Evolutionary conservation across 2,797 vertebrate genomes (phyloP).

Genomic region (Arrhamphus sclerolepis): DNA sequence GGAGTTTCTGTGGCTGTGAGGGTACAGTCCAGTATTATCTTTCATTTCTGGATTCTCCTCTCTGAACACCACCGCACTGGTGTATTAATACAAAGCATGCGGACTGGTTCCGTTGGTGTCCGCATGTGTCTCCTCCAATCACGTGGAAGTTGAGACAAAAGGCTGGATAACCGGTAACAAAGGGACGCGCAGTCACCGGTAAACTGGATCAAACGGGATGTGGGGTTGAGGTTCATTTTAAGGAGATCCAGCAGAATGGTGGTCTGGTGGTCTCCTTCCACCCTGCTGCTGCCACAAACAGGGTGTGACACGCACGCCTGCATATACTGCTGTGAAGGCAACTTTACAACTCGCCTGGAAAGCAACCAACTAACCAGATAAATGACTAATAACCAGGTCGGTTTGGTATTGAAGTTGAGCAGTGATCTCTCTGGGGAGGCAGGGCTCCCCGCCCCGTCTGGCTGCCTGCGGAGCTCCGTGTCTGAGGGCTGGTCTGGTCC

Average conservation of each 20-base stretch:
- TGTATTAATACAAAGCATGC: too few relatives aligned
- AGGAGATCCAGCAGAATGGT: not conserved
- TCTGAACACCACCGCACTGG: too few relatives aligned
- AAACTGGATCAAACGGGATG: not conserved
- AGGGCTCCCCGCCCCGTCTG: constrained; percentile 1
- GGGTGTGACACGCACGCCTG: constrained; percentile 73
- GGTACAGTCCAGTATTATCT: too few relatives aligned
- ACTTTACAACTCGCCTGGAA: constrained; percentile 40
- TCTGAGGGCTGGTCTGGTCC: constrained; percentile 33
- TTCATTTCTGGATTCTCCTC: too few relatives aligned
- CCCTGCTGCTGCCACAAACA: constrained; percentile 47
- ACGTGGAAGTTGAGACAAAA: constrained; percentile 45
- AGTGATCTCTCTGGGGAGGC: not conserved
- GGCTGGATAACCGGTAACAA: constrained; percentile 5
- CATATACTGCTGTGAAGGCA: constrained; percentile 10
- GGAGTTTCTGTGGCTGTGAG: too few relatives aligned
- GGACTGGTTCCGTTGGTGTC: not conserved
- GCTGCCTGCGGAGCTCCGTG: constrained; percentile 3
- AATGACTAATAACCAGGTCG: too few relatives aligned
- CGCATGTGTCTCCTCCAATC: not conserved
- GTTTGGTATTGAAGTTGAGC: not conserved
- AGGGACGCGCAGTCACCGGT: not conserved
- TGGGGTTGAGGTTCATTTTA: not conserved
- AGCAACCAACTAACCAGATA: not conserved
- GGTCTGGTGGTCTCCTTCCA: constrained; percentile 12